These are phyloP conservation scores for Drosophila cyrtoloma DNA, from an alignment of 2,888 invertebrate species.

Conservation along the genomic window DNA sequence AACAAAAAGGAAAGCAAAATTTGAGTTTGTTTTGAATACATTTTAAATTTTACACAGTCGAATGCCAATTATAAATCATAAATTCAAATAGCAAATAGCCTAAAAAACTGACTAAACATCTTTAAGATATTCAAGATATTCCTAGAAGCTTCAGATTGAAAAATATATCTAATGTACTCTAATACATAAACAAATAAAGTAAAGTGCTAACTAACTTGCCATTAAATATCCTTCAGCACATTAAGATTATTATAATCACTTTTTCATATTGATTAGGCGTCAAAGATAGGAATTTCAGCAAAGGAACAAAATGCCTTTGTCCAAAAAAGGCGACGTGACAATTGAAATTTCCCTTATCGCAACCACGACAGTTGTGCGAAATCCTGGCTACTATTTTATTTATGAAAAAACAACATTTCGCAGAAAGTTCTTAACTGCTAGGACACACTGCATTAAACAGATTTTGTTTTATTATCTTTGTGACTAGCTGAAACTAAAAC, in stretches of 20 bases:
- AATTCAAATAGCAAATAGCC: background rate
- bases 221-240: too few relatives aligned
- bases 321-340: background rate
- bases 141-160: background rate
- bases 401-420: background rate
- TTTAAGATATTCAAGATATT: background rate
- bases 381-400: constrained; percentile 3
- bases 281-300: background rate
- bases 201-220: too few relatives aligned
- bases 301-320: background rate
- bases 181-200: too few relatives aligned
- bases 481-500: constrained; percentile 40
- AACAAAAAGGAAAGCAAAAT: background rate
- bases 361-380: background rate
- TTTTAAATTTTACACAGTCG: background rate
- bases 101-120: background rate
- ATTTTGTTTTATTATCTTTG: constrained; percentile 12
- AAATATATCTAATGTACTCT: background rate
- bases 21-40: background rate
- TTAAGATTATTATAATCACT: too few relatives aligned
- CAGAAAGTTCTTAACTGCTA: background rate
- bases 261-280: too few relatives aligned
- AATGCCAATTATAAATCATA: background rate
- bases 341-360: background rate
- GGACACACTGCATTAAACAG: background rate